A percentile compares a stretch with the other conserved stretches of the same genome.
These are phyloP conservation scores for Dasypolia templi DNA, from an alignment of 2,888 invertebrate species.

Conservation along the genomic window DNA sequence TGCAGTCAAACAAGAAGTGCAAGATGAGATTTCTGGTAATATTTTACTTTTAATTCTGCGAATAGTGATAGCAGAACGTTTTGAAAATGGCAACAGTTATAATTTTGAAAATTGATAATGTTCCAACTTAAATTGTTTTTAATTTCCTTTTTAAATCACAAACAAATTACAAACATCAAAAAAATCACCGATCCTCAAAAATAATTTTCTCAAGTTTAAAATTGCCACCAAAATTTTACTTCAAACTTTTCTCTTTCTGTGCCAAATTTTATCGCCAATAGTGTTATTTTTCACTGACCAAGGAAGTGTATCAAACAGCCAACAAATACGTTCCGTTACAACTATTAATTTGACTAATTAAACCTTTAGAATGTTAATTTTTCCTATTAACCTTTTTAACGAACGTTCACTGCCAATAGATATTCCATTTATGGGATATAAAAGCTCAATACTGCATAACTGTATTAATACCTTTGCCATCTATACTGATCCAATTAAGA, in stretches of 20 bases:
- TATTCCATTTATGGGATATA: constrained; percentile 20
- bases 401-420: constrained; percentile 19
- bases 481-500: constrained; percentile 56
- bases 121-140: background rate
- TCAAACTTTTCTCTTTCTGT: background rate
- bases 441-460: constrained; percentile 23
- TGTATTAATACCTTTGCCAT: constrained; percentile 23
- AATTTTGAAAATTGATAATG: background rate
- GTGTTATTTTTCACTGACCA: background rate
- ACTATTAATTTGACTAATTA: constrained; percentile 20
- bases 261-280: constrained; percentile 33
- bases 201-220: background rate
- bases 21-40: constrained; percentile 90
- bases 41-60: constrained; percentile 59
- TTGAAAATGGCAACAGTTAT: constrained; percentile 20
- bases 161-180: background rate
- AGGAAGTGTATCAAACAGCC: constrained; percentile 39
- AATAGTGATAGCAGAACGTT: constrained; percentile 54
- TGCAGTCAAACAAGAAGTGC: constrained; percentile 89
- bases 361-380: constrained; percentile 29
- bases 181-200: background rate
- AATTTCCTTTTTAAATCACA: background rate
- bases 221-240: constrained; percentile 28
- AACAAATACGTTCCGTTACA: constrained; percentile 38
- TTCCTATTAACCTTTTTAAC: constrained; percentile 35